Base-by-base conservation (phyloP, 2,888 invertebrate species). In the Melanargia galathea region DNA sequence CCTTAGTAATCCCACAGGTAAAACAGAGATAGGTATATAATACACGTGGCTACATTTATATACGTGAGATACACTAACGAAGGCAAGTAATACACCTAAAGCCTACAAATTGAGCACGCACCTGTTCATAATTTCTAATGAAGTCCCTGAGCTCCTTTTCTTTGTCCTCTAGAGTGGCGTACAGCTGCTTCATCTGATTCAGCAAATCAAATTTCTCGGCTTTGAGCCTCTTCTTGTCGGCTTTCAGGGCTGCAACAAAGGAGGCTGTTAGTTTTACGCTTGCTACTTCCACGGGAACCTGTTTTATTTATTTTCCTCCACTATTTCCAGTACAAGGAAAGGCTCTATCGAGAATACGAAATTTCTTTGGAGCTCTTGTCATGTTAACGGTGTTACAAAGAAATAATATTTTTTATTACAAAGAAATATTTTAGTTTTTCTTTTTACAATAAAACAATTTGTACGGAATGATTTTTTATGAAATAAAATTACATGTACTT, bases 131-230 rank as follows among this genome's bases (percentile, higher is more conserved):
- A 89, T 97, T 97, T 73, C 97, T 93, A 79, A 98, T 98, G 81
- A 98, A 98, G 87, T 98, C 98, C 64, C 98, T 92, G 64, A 98
- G 92, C 84, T 98, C 98, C 76, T 96, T 95, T 82, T 98, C 98
- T 88, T 98, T 98, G 83, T 98, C 97, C 86, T 98, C 98, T 66
- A 98, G 92, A 8, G 98, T 97, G 62, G 96, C 95, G 84, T 98
- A 98, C 65, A 98, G 93, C 80, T 98, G 97, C 84, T 97, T 97
- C 95, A 98, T 98, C 91, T 98, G 98, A 81, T 95, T 96, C 73
- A 98, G 92, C 70, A 98, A 93, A 87, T 98, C 98, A 80, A 96
- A 96, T 89, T 98, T 98, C 89, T 98, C 98, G 13, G 97, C 96
- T 89, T 97, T 97, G 81, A 98, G 92, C 70, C 97, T 93, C 86